Evolutionary conservation across 2,113 vertebrate genomes (phyloP).

Genomic region (Prietella phreatophila): DNA sequence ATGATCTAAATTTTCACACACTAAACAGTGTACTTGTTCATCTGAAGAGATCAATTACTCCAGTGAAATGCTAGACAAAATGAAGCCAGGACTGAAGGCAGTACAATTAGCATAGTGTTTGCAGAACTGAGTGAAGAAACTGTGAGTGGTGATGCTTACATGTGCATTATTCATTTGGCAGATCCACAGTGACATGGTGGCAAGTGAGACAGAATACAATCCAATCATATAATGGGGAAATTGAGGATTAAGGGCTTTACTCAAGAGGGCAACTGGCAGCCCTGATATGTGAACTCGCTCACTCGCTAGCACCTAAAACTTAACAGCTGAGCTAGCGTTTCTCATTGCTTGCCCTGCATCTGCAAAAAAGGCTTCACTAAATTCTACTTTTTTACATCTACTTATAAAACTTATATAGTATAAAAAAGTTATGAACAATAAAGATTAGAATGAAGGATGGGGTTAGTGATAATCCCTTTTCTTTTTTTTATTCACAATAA

Average conservation of each 20-base stretch:
- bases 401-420: neutral
- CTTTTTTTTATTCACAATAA: neutral
- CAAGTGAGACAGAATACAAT: slow-evolving; percentile 4
- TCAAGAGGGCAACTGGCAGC: slow-evolving; percentile 4
- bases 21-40: neutral
- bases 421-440: neutral
- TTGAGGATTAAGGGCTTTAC: slow-evolving; percentile 14
- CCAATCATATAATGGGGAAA: slow-evolving; percentile 1
- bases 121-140: slow-evolving; percentile 8
- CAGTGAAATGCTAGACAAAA: neutral
- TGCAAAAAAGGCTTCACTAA: neutral
- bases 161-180: slow-evolving; percentile 18
- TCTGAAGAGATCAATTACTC: neutral
- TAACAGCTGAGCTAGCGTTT: slow-evolving; percentile 8
- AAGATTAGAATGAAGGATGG: neutral
- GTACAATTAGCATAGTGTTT: slow-evolving; percentile 4
- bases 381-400: neutral
- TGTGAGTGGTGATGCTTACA: slow-evolving; percentile 5
- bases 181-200: neutral
- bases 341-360: neutral
- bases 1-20: neutral
- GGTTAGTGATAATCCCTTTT: neutral
- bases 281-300: neutral
- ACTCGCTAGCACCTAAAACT: neutral
- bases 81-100: neutral